Evolutionary conservation across 2,113 vertebrate species (phyloP), one percentile per base, ranked within the genome.

Genomic region (Odocoileus virginianus): DNA sequence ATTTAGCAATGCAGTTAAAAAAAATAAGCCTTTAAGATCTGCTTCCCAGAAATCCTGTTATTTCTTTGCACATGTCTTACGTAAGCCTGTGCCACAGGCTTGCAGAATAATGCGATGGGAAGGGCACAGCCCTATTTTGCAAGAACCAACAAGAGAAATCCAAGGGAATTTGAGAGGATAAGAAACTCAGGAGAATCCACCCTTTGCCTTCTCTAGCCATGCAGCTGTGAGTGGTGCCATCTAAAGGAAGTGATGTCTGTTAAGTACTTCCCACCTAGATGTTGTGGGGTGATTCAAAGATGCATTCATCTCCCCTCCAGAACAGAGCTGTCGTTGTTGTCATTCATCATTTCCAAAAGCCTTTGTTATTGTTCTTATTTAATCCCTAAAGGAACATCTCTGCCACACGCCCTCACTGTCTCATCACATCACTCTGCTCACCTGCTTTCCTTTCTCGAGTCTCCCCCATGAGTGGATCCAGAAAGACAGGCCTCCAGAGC

Each of bases 11-110:
- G 97, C 94, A 50, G 92, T 83, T 94, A 13, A 57, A 71, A 91
- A 76, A 81, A 98, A 96, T 54, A 86, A 98, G 97, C 47, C 90
- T 97, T 96, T 89, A 97, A 97, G 98, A 97, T 93, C 96, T 96
- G 91, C 95, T 97, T 98, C 96, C 89, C 97, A 98, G 97, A 98
- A 97, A 98, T 98, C 81, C 97, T 98, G 97, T 96, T 97, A 96
- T 96, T 97, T 95, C 92, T 96, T 84, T 95, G 94, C 96, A 94
- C 55, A 92, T 96, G 84, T 95, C 97, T 98, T 98, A 98, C 33
- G 60, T 98, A 98, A 98, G 96, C 86, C 97, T 96, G 79, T 96
- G 47, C 96, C 95, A 93, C 91, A 67, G 95, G 91, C 94, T 96
- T 94, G 64, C 84, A 78, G 88, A 92, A 91, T 81, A 97, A 82